Evolutionary conservation across 2,113 vertebrate genomes (phyloP).

Genomic region (Sprattus sprattus): DNA sequence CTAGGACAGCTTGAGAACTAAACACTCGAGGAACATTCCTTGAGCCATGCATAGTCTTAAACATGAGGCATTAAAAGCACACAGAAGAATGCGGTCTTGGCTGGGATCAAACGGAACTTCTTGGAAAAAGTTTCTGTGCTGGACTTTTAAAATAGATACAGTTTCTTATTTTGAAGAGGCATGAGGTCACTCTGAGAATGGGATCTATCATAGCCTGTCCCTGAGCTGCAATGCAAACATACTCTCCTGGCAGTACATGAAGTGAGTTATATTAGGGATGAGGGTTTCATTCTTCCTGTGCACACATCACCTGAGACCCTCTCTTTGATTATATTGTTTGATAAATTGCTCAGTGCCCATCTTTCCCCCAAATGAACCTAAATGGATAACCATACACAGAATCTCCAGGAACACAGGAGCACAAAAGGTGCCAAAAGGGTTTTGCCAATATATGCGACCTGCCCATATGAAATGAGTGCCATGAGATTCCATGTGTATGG

Average conservation of each 20-base stretch:
- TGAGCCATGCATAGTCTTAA: not conserved
- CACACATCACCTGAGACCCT: not conserved
- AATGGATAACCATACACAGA: not conserved
- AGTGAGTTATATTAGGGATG: not conserved
- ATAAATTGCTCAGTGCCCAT: too few relatives aligned
- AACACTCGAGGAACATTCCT: constrained; percentile 4
- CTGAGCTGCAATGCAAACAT: not conserved
- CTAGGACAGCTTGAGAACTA: not conserved
- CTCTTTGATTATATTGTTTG: not conserved
- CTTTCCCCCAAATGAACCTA: not conserved
- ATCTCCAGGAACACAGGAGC: not conserved
- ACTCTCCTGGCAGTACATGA: not conserved
- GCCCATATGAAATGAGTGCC: not conserved
- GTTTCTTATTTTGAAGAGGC: not conserved
- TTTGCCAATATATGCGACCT: not conserved
- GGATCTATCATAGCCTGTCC: not conserved
- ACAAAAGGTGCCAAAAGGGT: not conserved
- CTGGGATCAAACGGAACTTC: not conserved
- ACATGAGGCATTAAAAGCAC: not conserved
- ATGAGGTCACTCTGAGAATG: not conserved
- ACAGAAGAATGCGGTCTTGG: not conserved
- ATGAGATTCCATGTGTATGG: not conserved
- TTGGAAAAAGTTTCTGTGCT: not conserved
- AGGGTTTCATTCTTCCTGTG: not conserved
- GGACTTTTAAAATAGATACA: not conserved